phyloP scores from a whole-genome alignment of 2,797 vertebrate genomes.

The Podarcis siculus region DNA sequence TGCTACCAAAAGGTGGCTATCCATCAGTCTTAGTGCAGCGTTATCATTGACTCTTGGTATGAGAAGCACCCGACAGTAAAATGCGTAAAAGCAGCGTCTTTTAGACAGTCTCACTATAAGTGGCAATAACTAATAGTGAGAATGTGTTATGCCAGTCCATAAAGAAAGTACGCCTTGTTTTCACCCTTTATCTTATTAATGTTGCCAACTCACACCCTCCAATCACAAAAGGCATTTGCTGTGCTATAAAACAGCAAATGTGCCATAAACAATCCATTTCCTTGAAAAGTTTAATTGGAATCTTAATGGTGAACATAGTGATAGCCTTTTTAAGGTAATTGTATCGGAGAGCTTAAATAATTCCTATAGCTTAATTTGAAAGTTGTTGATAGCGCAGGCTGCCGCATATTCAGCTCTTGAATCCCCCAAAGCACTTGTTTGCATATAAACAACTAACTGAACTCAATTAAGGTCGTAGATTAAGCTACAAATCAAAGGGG shows the following conservation, averaged over 20 bases:
- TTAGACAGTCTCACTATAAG: not conserved
- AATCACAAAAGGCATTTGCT: slow-evolving; percentile 59
- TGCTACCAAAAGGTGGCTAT: not conserved
- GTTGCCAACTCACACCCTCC: slow-evolving; percentile 38
- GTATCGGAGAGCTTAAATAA: slow-evolving; percentile 73
- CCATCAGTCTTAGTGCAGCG: not conserved
- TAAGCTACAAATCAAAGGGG: slow-evolving; percentile 58
- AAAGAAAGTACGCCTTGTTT: not conserved
- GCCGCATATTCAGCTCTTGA: slow-evolving; percentile 54
- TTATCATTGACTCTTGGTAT: not conserved
- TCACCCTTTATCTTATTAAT: slow-evolving; percentile 46
- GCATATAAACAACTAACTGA: slow-evolving; percentile 68
- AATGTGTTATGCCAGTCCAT: not conserved
- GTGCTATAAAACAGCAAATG: slow-evolving; percentile 64
- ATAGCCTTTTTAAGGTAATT: slow-evolving; percentile 75
- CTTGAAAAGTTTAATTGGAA: slow-evolving; percentile 74
- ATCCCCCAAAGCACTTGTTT: slow-evolving; percentile 69
- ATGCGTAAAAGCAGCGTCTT: not conserved
- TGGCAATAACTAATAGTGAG: not conserved
- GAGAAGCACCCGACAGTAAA: not conserved
- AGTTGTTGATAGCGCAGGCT: slow-evolving; percentile 70
- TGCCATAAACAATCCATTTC: slow-evolving; percentile 62
- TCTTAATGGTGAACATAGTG: slow-evolving; percentile 70
- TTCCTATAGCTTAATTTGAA: slow-evolving; percentile 68
- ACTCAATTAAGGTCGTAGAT: slow-evolving; percentile 60